Base-by-base conservation (phyloP, 2,888 invertebrate genomes). In the Drosophila suboccidentalis region DNA sequence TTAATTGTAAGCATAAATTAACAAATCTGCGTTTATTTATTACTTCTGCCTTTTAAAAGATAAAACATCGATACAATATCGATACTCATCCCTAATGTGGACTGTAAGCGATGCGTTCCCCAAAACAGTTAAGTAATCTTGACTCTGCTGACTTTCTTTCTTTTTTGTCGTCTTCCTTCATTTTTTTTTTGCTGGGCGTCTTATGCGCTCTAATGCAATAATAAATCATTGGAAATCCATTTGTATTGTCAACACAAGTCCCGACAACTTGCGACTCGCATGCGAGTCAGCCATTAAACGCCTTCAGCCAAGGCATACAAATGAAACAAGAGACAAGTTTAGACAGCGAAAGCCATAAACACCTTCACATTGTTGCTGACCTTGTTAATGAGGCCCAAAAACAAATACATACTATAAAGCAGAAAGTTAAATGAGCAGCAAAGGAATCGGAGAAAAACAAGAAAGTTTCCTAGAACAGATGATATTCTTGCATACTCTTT, bases 211-310 rank as follows among this genome's bases (percentile, higher is more conserved):
- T 91, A 91, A 91, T 91, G 90, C 91, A 80, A 87, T 90, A 90
- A 91, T 90, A 90, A 90, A 90, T 90, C 90, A 90, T 90, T 86
- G 90, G 74, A 90, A 87, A 91, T 88, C 91, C 90, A 91, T 90
- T 91, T 82, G 83, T 91, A 88, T 90, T 90, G 91, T 90, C 91
- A 91, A 90, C 87, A 89, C 87, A 79, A 72, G 72, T 58, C 59
- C 80, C 61, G 83, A 79, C 82, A 86, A 65, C 75, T 63, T 49
- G 53, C 43, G 43, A 58, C 51, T 81, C 64, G 82, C 78, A 78
- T 78, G 82, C 60, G 51, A 54, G 36, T 60, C 26, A 15, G 65
- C 86, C 88, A 89, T 82, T 82, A 87, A 82, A 71, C 26, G 75
- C 58, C 68, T 65, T 62, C 67, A 77, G 66, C 63, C 63, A 71